Evolutionary conservation across 2,113 vertebrate genomes (phyloP).

Genomic region (Rutilus rutilus): DNA sequence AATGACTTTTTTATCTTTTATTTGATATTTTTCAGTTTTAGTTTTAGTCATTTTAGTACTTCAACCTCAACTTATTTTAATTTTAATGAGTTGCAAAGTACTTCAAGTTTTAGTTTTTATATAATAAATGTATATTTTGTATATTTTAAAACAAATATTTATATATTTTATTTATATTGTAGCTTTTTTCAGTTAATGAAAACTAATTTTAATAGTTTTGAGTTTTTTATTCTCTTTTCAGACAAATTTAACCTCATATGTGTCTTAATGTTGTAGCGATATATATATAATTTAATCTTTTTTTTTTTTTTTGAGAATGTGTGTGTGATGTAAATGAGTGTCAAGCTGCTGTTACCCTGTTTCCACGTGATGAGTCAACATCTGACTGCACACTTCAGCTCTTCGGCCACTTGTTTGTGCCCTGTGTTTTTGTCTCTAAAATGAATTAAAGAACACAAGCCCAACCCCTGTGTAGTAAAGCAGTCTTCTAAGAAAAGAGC

Average conservation of each 20-base stretch:
- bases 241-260: neutral
- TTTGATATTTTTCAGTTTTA: neutral
- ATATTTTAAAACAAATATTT: no score
- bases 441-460: neutral
- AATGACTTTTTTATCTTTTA: neutral
- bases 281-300: no score
- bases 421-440: neutral
- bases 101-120: no score
- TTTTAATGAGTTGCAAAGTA: neutral
- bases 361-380: constrained; percentile 32
- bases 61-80: neutral
- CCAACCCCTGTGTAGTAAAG: neutral
- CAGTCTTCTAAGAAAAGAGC: neutral
- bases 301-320: neutral
- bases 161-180: neutral
- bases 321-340: neutral
- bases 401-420: neutral
- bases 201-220: no score
- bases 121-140: no score
- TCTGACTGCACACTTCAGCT: constrained; percentile 30
- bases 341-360: neutral
- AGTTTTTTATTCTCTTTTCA: neutral
- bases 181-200: neutral
- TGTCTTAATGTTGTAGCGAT: neutral
- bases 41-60: neutral